Conservation (phyloP, 2,888 invertebrate genomes). For the Heliconius cydno region DNA sequence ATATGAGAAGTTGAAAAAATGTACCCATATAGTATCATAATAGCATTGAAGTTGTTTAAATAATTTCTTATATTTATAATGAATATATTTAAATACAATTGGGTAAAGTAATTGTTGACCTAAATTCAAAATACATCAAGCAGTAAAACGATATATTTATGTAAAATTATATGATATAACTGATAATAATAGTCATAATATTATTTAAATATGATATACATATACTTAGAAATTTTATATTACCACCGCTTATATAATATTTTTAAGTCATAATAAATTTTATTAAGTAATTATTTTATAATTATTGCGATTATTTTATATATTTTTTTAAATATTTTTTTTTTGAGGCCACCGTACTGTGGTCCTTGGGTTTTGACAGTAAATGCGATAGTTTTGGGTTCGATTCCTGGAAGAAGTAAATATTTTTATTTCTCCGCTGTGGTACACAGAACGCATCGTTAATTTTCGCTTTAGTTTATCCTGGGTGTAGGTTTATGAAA, state of each 20-base stretch:
- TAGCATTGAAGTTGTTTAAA: neutral
- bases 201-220: neutral
- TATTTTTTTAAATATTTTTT: too few species aligned
- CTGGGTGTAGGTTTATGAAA: too few species aligned
- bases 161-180: neutral
- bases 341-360: too few species aligned
- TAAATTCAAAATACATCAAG: neutral
- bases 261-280: neutral
- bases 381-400: neutral
- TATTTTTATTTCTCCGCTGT: neutral
- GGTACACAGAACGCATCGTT: neutral
- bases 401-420: neutral
- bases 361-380: too few species aligned
- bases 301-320: too few species aligned
- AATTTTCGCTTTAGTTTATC: too few species aligned
- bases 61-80: neutral
- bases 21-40: neutral
- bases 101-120: neutral
- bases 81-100: neutral
- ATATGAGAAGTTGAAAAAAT: neutral
- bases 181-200: neutral
- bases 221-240: neutral
- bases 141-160: constrained; percentile 7
- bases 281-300: neutral
- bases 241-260: neutral